Conservation (phyloP, 2,113 vertebrate genomes). For the Oriolus oriolus region DNA sequence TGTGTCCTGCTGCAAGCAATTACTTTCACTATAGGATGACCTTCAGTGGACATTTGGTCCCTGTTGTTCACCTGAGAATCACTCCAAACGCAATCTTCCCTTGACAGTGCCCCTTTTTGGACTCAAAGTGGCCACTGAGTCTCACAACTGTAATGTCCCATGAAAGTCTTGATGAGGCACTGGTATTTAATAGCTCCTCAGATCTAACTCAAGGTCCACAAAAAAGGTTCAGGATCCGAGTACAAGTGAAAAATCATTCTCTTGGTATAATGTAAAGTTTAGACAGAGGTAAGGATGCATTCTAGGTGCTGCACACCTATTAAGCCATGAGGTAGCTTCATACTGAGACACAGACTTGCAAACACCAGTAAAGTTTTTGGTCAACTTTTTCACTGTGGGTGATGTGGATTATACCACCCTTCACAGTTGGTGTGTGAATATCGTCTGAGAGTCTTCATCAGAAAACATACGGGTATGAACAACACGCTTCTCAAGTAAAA, state of each 20-base stretch:
- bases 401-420: fast-evolving
- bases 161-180: neutral
- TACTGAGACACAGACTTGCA: neutral
- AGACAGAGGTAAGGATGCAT: neutral
- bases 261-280: neutral
- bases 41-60: neutral
- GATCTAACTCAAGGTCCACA: neutral
- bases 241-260: neutral
- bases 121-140: neutral
- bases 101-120: neutral
- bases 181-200: neutral
- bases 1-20: neutral
- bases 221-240: neutral
- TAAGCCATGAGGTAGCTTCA: neutral
- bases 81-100: neutral
- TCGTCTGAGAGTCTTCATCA: neutral
- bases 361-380: neutral
- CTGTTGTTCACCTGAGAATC: neutral
- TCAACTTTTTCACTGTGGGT: neutral
- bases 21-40: neutral
- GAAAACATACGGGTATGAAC: neutral
- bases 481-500: neutral
- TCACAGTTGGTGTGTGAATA: neutral
- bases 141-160: neutral
- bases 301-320: neutral